Percentiles rank a stretch among this genome's conserved stretches.
Evolutionary conservation across 2,797 vertebrate species (phyloP).

Genomic region (Cichlasoma orientale): DNA sequence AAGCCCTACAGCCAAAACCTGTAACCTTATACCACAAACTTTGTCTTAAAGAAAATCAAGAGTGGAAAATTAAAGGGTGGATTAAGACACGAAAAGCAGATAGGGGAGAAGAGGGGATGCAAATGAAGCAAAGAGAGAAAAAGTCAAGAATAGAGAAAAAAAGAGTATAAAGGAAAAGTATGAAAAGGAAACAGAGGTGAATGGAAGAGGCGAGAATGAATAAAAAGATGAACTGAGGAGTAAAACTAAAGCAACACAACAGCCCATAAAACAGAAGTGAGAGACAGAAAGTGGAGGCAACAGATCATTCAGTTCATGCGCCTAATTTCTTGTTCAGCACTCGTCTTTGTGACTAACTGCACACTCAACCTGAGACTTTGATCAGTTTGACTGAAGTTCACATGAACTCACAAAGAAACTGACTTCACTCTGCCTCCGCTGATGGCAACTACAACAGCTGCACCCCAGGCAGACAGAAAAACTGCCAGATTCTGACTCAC

Average conservation of each 20-base stretch:
- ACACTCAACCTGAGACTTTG: neutral
- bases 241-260: too few species aligned
- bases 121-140: neutral
- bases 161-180: neutral
- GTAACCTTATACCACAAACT: neutral
- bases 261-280: neutral
- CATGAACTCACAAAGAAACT: neutral
- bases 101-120: neutral
- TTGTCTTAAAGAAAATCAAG: neutral
- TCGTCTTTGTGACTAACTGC: neutral
- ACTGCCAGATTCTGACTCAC: conserved; percentile 63
- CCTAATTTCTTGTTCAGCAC: neutral
- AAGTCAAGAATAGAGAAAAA: neutral
- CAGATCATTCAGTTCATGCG: neutral
- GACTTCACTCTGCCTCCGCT: neutral
- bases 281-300: neutral
- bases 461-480: neutral
- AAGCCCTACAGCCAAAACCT: too few species aligned
- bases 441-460: neutral
- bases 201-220: neutral
- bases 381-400: conserved; percentile 4
- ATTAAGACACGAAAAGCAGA: neutral
- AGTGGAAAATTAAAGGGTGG: neutral
- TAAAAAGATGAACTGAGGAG: too few species aligned
- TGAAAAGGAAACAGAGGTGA: neutral